A percentile compares a stretch with the other conserved stretches of the same genome.
Evolutionary conservation across 2,888 invertebrate species (phyloP).

Genomic region (Limnephilus auricula): DNA sequence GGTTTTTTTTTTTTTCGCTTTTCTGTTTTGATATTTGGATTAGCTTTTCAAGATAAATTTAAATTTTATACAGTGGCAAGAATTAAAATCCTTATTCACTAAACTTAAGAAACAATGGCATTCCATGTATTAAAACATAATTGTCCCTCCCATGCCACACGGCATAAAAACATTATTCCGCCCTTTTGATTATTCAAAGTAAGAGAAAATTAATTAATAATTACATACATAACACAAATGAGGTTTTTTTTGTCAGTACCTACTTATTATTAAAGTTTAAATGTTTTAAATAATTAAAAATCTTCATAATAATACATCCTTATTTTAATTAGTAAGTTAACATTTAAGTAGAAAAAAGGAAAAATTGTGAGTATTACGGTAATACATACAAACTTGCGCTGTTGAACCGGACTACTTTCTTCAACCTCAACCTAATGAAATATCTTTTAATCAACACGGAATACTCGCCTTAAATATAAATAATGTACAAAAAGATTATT

Average conservation of each 20-base stretch:
- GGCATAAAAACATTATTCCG: not conserved
- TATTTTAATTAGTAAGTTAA: not conserved
- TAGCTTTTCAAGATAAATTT: not conserved
- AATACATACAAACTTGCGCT: not conserved
- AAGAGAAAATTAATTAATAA: not conserved
- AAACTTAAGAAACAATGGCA: not conserved
- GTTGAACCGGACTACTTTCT: not conserved
- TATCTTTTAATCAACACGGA: not conserved
- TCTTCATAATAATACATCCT: not conserved
- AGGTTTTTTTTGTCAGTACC: constrained; percentile 2
- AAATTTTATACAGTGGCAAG: not conserved
- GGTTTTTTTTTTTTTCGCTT: not conserved
- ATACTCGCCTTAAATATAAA: constrained; percentile 2
- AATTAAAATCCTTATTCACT: not conserved
- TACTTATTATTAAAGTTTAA: not conserved
- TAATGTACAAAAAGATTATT: not conserved
- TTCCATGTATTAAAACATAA: not conserved
- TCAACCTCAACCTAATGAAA: not conserved
- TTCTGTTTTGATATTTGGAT: not conserved
- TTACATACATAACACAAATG: constrained; percentile 2
- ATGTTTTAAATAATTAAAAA: not conserved
- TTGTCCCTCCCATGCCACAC: no score
- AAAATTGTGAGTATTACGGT: not conserved
- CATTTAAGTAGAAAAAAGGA: not conserved
- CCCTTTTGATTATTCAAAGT: not conserved